These are phyloP conservation scores for Sterna hirundo DNA, from an alignment of 2,113 vertebrate genomes.

Conservation along the genomic window DNA sequence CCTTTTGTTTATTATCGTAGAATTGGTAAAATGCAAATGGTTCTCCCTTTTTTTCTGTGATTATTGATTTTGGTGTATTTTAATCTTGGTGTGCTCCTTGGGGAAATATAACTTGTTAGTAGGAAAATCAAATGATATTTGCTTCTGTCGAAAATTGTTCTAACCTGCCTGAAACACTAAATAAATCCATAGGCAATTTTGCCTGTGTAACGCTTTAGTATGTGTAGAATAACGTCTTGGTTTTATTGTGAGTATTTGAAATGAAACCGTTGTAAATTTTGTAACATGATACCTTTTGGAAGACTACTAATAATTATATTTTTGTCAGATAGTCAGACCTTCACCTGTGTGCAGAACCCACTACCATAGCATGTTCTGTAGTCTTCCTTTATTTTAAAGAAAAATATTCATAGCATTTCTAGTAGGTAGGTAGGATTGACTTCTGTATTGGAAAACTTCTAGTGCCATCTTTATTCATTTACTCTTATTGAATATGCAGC, in stretches of 20 bases:
- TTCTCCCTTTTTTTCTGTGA: neutral
- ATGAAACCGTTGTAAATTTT: neutral
- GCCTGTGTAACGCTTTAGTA: neutral
- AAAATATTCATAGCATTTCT: neutral
- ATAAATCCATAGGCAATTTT: neutral
- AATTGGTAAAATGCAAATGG: neutral
- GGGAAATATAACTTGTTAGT: neutral
- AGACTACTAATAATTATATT: neutral
- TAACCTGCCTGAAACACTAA: neutral
- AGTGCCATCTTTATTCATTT: neutral
- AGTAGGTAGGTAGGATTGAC: neutral
- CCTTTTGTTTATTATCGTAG: neutral
- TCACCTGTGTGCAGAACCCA: neutral
- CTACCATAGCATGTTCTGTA: neutral
- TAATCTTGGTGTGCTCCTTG: neutral
- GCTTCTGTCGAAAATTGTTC: neutral
- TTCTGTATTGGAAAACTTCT: neutral
- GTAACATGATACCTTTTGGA: neutral
- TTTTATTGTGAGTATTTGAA: neutral
- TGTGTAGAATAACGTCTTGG: neutral
- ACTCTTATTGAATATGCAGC: neutral
- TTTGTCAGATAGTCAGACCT: neutral
- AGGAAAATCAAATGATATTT: neutral
- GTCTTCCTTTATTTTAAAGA: neutral
- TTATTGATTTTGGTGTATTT: neutral